These are phyloP conservation scores for Adelphocoris suturalis DNA, from an alignment of 2,888 invertebrate species.

Conservation along the genomic window DNA sequence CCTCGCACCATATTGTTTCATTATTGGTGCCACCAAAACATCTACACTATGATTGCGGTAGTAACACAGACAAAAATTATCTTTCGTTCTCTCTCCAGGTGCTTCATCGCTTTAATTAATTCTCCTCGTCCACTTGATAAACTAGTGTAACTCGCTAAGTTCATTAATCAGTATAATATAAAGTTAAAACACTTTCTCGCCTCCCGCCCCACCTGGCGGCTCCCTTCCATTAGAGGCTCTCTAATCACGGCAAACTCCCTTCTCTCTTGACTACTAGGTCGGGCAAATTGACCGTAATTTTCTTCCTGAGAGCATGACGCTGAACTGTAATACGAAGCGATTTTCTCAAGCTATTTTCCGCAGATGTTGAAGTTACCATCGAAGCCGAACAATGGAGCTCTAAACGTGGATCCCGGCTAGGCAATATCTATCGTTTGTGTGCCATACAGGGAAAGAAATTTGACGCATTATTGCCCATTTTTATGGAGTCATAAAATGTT, in stretches of 20 bases:
- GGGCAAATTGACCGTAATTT: conserved; percentile 46
- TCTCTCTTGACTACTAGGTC: not conserved
- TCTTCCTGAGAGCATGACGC: not conserved
- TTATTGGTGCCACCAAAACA: too few species aligned
- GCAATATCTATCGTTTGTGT: too few species aligned
- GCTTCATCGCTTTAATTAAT: not conserved
- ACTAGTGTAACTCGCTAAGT: not conserved
- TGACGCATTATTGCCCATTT: too few species aligned
- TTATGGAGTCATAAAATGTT: too few species aligned
- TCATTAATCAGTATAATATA: conserved; percentile 25
- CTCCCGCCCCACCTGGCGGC: not conserved
- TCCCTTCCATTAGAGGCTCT: not conserved
- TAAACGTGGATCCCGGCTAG: not conserved
- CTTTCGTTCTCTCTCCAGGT: not conserved
- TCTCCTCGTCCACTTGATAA: not conserved
- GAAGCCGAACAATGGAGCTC: not conserved
- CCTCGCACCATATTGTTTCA: too few species aligned
- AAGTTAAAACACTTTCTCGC: not conserved
- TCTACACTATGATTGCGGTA: too few species aligned
- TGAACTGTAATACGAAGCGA: not conserved
- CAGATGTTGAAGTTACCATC: not conserved
- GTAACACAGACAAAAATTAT: too few species aligned
- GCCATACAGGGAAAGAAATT: too few species aligned
- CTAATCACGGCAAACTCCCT: not conserved
- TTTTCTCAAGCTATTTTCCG: conserved; percentile 5